Conservation (phyloP, 2,888 invertebrate species). For the Mylabris sibirica region DNA sequence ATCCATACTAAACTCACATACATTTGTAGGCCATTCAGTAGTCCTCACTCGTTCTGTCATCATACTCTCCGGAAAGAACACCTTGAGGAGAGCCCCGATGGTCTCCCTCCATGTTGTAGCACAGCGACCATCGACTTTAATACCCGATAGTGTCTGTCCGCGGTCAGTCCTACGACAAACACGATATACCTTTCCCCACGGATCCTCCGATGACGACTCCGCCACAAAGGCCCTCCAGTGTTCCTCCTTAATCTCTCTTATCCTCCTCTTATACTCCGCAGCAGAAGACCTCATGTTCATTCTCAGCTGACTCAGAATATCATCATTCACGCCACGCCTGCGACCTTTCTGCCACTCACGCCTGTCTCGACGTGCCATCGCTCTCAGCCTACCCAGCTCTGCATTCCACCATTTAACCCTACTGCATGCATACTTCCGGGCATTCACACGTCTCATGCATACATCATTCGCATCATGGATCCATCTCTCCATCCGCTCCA, state of each 20-base stretch:
- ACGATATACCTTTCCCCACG: conserved; percentile 16
- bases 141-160: background rate
- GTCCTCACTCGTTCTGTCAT: background rate
- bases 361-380: background rate
- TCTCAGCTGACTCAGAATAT: background rate
- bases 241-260: background rate
- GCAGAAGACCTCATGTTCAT: background rate
- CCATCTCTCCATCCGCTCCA: background rate
- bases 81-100: conserved; percentile 11
- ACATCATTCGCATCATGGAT: background rate
- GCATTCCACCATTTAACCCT: background rate
- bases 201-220: background rate
- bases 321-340: background rate
- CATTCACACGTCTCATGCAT: background rate
- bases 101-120: conserved; percentile 14
- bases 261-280: background rate
- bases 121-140: background rate
- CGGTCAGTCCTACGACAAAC: conserved; percentile 3
- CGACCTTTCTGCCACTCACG: background rate
- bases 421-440: too few relatives aligned
- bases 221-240: conserved; percentile 12
- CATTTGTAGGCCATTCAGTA: background rate
- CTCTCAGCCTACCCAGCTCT: background rate
- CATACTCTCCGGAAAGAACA: conserved; percentile 5
- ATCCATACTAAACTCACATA: background rate